Conservation (phyloP, 2,888 invertebrate genomes). For the Steinernema carpocapsae region DNA sequence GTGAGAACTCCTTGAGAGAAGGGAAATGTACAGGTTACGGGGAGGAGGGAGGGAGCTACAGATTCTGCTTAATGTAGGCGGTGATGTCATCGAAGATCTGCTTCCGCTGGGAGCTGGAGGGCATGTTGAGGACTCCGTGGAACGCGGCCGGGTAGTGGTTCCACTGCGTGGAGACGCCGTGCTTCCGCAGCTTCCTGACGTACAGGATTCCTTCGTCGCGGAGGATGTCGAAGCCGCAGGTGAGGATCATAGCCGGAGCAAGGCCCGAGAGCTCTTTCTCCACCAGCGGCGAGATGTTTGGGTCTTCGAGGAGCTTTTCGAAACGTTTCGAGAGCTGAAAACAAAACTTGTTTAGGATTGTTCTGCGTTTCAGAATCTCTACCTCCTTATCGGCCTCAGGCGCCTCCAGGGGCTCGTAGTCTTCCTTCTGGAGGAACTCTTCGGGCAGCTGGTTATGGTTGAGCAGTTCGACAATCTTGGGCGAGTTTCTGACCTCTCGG, state of each 20-base stretch:
- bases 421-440: slow-evolving; percentile 36
- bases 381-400: slow-evolving; percentile 34
- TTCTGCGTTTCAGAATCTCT: no score
- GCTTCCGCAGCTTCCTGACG: slow-evolving; percentile 49
- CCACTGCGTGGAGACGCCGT: slow-evolving; percentile 52
- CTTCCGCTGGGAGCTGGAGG: slow-evolving; percentile 49
- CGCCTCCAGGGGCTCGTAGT: slow-evolving; percentile 27
- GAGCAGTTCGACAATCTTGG: slow-evolving; percentile 41
- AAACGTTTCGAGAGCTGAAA: slow-evolving; percentile 11
- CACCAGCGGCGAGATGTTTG: slow-evolving; percentile 62
- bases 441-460: slow-evolving; percentile 37
- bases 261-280: slow-evolving; percentile 52
- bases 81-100: slow-evolving; percentile 58
- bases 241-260: slow-evolving; percentile 59
- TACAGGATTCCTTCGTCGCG: slow-evolving; percentile 66
- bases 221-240: slow-evolving; percentile 63
- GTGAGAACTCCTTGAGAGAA: slow-evolving; percentile 2
- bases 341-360: not conserved
- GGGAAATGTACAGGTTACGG: slow-evolving; percentile 17
- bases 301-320: slow-evolving; percentile 41
- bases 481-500: slow-evolving; percentile 37
- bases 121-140: slow-evolving; percentile 67
- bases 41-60: not conserved
- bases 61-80: slow-evolving; percentile 41
- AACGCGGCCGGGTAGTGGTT: slow-evolving; percentile 51